Percentiles rank a stretch among this genome's conserved stretches.
Conservation (phyloP, 2,797 vertebrate genomes). For the Hemibagrus guttatus region DNA sequence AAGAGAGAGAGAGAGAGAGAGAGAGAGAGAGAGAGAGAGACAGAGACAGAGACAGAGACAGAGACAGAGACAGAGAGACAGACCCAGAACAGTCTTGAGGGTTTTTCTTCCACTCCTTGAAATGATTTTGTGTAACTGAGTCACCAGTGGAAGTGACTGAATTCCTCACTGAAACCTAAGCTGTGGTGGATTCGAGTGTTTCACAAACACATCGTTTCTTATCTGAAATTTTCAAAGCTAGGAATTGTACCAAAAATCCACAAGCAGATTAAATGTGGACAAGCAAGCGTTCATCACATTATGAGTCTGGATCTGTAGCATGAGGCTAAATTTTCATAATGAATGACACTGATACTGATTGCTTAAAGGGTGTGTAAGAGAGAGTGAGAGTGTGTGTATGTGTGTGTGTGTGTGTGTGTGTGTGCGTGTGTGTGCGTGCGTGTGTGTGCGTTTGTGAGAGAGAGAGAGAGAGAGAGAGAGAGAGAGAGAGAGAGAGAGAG, state of each 20-base stretch:
- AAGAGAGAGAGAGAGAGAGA: no score
- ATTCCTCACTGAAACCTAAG: neutral
- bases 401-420: no score
- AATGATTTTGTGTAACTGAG: constrained; percentile 30
- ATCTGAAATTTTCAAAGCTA: neutral
- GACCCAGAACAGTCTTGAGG: neutral
- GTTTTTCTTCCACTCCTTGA: constrained; percentile 1
- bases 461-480: no score
- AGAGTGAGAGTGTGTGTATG: constrained; percentile 6
- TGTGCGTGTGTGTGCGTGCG: no score
- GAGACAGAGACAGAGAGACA: neutral
- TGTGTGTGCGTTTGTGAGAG: no score
- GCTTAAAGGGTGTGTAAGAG: constrained; percentile 38
- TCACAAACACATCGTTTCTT: neutral
- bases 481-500: no score
- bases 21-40: no score
- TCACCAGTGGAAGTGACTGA: constrained; percentile 31
- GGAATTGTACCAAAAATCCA: neutral
- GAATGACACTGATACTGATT: constrained; percentile 28
- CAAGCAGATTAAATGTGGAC: neutral
- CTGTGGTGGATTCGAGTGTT: neutral
- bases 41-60: no score
- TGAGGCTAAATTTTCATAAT: constrained; percentile 15
- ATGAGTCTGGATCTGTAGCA: neutral
- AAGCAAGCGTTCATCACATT: neutral